Percentiles rank a stretch among this genome's conserved stretches.
Evolutionary conservation across 2,888 invertebrate genomes (phyloP).

Genomic region (Sicus ferrugineus): DNA sequence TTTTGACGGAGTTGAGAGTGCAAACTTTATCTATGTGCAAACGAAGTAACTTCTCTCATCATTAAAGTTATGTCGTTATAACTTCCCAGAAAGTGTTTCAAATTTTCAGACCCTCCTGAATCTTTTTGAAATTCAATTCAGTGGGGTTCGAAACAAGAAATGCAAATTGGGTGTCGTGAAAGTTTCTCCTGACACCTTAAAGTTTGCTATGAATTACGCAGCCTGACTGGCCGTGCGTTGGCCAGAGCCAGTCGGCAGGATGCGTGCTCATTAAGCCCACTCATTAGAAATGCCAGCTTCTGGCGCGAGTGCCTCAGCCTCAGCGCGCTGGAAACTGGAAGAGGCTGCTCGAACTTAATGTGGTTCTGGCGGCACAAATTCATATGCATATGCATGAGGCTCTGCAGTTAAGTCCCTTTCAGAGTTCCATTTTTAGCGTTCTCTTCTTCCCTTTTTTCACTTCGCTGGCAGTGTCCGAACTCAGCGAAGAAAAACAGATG

Average conservation of each 20-base stretch:
- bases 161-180: neutral
- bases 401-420: neutral
- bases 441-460: neutral
- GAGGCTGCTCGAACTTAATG: neutral
- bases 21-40: constrained; percentile 3
- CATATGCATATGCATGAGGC: constrained; percentile 21
- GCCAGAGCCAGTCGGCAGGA: too few species aligned
- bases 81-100: constrained; percentile 10
- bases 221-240: too few species aligned
- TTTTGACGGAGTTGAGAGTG: constrained; percentile 18
- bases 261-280: too few species aligned
- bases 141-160: too few species aligned
- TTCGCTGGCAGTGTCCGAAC: neutral
- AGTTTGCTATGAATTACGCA: too few species aligned
- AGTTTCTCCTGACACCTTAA: too few species aligned
- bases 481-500: neutral
- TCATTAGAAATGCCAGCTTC: too few species aligned
- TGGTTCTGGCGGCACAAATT: neutral
- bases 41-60: constrained; percentile 24
- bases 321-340: neutral
- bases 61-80: constrained; percentile 11
- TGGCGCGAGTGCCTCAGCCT: neutral
- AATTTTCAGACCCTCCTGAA: neutral
- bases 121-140: neutral
- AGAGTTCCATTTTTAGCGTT: neutral